Percentiles rank a stretch among this genome's conserved stretches.
Conservation (phyloP, 2,888 invertebrate genomes). For the Amphipoea oculea region DNA sequence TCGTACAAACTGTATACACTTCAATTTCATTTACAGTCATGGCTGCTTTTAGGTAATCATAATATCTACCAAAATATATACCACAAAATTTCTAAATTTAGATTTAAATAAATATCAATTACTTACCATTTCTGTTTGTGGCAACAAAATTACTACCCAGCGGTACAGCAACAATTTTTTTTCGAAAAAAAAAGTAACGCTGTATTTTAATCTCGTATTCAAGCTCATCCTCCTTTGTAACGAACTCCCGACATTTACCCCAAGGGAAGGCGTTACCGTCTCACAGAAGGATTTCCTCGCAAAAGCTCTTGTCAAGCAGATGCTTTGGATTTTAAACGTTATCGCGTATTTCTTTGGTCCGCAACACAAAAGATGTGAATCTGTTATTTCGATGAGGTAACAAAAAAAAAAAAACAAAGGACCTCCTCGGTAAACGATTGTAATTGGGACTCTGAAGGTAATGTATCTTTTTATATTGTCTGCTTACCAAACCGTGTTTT, state of each 20-base stretch:
- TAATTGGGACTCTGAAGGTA: not conserved
- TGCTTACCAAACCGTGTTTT: not conserved
- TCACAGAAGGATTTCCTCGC: slow-evolving; percentile 41
- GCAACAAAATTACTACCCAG: slow-evolving; percentile 31
- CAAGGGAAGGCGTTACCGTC: slow-evolving; percentile 53
- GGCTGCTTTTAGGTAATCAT: not conserved
- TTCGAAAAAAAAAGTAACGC: not conserved
- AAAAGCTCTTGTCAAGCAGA: slow-evolving; percentile 57
- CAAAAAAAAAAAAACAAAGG: slow-evolving; percentile 30
- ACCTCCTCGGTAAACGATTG: not conserved
- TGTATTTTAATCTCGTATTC: slow-evolving; percentile 54
- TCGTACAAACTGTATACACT: too few species aligned
- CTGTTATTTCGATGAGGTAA: slow-evolving; percentile 40
- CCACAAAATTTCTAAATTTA: not conserved
- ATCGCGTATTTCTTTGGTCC: slow-evolving; percentile 43
- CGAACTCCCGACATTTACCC: slow-evolving; percentile 56
- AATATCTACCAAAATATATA: not conserved
- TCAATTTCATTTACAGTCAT: not conserved
- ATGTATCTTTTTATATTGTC: not conserved
- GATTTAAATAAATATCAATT: slow-evolving; percentile 1
- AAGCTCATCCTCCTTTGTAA: slow-evolving; percentile 42
- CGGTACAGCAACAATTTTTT: slow-evolving; percentile 15
- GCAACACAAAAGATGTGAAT: slow-evolving; percentile 36
- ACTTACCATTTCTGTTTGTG: slow-evolving; percentile 14
- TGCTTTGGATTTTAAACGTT: slow-evolving; percentile 61